A percentile compares a stretch with the other conserved stretches of the same genome.
phyloP scores from a whole-genome alignment of 2,797 vertebrate genomes.

The Crenuchus spilurus region DNA sequence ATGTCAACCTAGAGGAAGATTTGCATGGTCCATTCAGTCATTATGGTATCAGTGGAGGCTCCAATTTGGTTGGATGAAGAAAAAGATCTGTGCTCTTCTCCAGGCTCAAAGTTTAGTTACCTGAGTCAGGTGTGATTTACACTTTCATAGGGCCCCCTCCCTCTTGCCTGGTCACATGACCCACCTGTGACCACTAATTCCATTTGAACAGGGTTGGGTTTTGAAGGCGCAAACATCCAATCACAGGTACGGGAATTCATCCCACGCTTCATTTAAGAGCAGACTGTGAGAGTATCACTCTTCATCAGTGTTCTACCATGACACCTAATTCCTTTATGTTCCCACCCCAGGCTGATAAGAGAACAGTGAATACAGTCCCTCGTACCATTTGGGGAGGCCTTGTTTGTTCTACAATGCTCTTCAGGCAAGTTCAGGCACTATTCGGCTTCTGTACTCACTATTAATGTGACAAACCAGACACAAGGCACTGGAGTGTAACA shows the following conservation, averaged over 20 bases:
- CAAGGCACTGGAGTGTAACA: conserved; percentile 45
- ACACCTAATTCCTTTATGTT: conserved; percentile 55
- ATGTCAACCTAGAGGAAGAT: neutral
- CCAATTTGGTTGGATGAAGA: conserved; percentile 48
- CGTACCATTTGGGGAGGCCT: conserved; percentile 35
- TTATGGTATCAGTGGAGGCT: conserved; percentile 44
- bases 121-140: conserved; percentile 63
- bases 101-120: conserved; percentile 61
- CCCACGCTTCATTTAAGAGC: conserved; percentile 58
- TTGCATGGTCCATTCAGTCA: neutral
- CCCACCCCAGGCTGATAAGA: conserved; percentile 23
- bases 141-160: conserved; percentile 54
- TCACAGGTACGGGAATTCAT: conserved; percentile 47
- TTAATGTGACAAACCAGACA: conserved; percentile 60
- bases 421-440: conserved; percentile 71
- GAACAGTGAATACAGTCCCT: conserved; percentile 21
- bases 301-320: conserved; percentile 51
- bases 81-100: conserved; percentile 47
- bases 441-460: conserved; percentile 58
- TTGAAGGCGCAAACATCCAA: conserved; percentile 54
- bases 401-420: conserved; percentile 30
- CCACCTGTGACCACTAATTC: conserved; percentile 53
- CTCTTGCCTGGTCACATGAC: conserved; percentile 68
- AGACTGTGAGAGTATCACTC: conserved; percentile 50
- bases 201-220: conserved; percentile 58